These are phyloP conservation scores for Gymnocheta viridis DNA, from an alignment of 2,888 invertebrate genomes.

Conservation along the genomic window DNA sequence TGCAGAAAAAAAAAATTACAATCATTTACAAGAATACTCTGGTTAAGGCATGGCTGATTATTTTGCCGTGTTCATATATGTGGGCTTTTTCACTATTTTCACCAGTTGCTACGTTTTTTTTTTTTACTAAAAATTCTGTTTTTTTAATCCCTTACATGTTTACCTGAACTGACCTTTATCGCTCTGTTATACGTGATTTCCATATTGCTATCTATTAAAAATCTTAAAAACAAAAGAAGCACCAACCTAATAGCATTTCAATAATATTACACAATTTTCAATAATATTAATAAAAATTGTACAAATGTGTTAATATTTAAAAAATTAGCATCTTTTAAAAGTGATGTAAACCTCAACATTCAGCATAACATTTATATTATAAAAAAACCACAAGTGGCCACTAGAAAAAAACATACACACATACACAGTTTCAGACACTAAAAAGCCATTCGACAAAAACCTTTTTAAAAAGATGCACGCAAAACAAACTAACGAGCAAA, in stretches of 20 bases:
- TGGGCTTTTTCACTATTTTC: too few relatives aligned
- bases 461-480: conserved; percentile 27
- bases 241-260: conserved; percentile 32
- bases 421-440: neutral
- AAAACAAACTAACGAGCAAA: neutral
- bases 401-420: conserved; percentile 5
- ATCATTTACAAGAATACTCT: too few relatives aligned
- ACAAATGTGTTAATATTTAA: neutral
- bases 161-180: too few relatives aligned
- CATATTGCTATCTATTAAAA: conserved; percentile 45
- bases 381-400: conserved; percentile 16
- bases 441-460: neutral
- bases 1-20: too few relatives aligned
- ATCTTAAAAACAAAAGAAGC: conserved; percentile 3
- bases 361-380: neutral
- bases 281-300: neutral
- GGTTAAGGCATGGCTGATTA: too few relatives aligned
- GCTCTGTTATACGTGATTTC: neutral
- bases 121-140: too few relatives aligned
- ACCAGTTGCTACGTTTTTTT: too few relatives aligned
- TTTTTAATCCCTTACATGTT: too few relatives aligned
- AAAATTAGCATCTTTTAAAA: conserved; percentile 61
- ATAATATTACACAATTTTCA: conserved; percentile 30
- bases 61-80: too few relatives aligned
- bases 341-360: conserved; percentile 41